Percentiles rank a stretch among this genome's conserved stretches.
These are phyloP conservation scores for Marasmarcha lunaedactyla DNA, from an alignment of 2,888 invertebrate genomes.

Conservation along the genomic window DNA sequence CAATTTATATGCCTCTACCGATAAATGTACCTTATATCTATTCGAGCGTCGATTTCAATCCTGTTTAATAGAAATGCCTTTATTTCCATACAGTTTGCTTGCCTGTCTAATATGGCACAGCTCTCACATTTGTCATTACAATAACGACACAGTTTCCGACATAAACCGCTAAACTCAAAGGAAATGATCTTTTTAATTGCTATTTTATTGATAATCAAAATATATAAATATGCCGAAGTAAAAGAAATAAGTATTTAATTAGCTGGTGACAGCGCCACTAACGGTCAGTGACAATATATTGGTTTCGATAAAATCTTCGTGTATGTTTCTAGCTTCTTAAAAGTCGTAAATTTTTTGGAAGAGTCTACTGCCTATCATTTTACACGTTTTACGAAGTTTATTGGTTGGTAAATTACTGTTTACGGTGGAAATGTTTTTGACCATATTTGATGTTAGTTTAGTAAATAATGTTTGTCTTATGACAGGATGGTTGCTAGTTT, in stretches of 20 bases:
- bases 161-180: constrained; percentile 14
- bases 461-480: too few species aligned
- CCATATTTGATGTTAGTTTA: too few species aligned
- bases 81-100: too few species aligned
- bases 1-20: too few species aligned
- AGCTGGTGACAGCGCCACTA: constrained; percentile 6
- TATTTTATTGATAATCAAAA: constrained; percentile 16
- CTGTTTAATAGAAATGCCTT: too few species aligned
- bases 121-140: constrained; percentile 25
- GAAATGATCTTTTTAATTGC: constrained; percentile 16
- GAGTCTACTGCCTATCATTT: too few species aligned
- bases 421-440: too few species aligned
- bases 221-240: constrained; percentile 11
- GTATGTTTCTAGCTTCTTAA: neutral
- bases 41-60: too few species aligned
- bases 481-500: too few species aligned
- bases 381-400: too few species aligned
- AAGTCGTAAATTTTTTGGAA: neutral
- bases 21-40: too few species aligned
- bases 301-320: constrained; percentile 9
- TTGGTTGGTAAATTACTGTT: too few species aligned
- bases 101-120: constrained; percentile 13
- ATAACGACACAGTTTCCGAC: constrained; percentile 19
- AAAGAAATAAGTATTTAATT: constrained; percentile 5
- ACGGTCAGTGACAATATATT: constrained; percentile 15